Percentiles rank a stretch among this genome's conserved stretches.
phyloP scores from a whole-genome alignment of 2,113 vertebrate species.

The Corapipo altera region DNA sequence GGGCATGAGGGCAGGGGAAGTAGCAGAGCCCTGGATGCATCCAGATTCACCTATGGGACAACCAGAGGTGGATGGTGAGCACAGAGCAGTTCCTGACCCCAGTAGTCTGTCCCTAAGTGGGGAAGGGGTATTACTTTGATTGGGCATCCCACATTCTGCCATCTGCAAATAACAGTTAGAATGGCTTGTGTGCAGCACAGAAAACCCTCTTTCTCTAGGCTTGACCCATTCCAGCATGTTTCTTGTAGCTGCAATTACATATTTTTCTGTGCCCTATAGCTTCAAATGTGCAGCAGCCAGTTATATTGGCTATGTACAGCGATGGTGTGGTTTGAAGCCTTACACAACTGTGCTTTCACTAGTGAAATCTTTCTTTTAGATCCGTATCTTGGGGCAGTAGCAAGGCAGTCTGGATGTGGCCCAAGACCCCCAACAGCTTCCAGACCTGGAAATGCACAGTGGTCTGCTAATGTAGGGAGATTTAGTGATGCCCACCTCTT shows the following conservation, averaged over 20 bases:
- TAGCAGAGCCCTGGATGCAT: not conserved
- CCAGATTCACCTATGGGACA: not conserved
- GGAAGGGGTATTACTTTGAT: not conserved
- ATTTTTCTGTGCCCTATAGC: not conserved
- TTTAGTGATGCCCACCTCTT: constrained; percentile 24
- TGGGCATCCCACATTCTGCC: not conserved
- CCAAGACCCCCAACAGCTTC: constrained; percentile 7
- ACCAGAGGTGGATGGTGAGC: accelerated
- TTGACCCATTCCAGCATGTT: not conserved
- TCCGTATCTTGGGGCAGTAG: not conserved
- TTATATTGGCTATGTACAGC: accelerated
- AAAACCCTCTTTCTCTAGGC: not conserved
- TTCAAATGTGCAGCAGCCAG: not conserved
- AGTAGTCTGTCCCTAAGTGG: not conserved
- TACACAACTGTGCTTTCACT: not conserved
- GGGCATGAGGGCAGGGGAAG: not conserved
- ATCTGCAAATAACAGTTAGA: not conserved
- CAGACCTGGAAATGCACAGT: constrained; percentile 14
- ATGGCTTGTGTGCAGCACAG: not conserved
- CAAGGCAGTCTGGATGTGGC: not conserved
- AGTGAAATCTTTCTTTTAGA: constrained; percentile 8
- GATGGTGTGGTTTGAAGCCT: not conserved
- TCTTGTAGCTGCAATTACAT: not conserved
- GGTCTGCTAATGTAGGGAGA: not conserved
- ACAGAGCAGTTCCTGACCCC: not conserved